Percentiles rank a stretch among this genome's conserved stretches.
Evolutionary conservation across 2,888 invertebrate species (phyloP).

Genomic region (Platycnemis pennipes): DNA sequence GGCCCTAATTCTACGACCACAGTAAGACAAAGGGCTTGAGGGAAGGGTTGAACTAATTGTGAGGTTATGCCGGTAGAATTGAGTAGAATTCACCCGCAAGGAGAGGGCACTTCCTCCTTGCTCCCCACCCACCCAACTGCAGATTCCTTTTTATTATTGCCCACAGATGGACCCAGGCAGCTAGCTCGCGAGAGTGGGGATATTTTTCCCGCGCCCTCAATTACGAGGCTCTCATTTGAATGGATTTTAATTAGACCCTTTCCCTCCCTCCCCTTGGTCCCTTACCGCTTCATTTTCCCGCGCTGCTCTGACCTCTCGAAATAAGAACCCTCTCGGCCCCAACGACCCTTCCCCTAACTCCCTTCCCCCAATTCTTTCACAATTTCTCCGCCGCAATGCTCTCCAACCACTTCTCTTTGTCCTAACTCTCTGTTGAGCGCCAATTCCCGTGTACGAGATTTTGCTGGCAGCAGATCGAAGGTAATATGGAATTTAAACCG

Average conservation of each 20-base stretch:
- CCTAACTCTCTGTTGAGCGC: no score
- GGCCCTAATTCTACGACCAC: no score
- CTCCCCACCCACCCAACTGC: neutral
- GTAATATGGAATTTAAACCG: no score
- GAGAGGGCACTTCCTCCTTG: neutral
- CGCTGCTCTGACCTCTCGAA: neutral
- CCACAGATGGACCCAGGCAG: neutral
- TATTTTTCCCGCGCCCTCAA: conserved; percentile 41
- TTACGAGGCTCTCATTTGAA: conserved; percentile 24
- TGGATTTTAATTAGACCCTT: conserved; percentile 51
- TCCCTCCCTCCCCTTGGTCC: neutral
- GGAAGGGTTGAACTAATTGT: no score
- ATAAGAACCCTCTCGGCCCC: neutral
- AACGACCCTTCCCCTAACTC: neutral
- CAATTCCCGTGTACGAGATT: no score
- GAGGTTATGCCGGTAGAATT: neutral
- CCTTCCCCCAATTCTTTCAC: neutral
- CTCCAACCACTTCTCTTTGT: neutral
- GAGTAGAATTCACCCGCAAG: neutral
- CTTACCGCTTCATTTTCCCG: neutral
- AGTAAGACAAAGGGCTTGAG: no score
- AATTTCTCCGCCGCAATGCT: neutral
- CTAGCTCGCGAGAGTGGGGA: neutral
- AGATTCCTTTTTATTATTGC: neutral
- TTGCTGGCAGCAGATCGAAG: no score